A percentile compares a stretch with the other conserved stretches of the same genome.
These are phyloP conservation scores for Ennomos fuscantarius DNA, from an alignment of 2,888 invertebrate genomes.

Conservation along the genomic window DNA sequence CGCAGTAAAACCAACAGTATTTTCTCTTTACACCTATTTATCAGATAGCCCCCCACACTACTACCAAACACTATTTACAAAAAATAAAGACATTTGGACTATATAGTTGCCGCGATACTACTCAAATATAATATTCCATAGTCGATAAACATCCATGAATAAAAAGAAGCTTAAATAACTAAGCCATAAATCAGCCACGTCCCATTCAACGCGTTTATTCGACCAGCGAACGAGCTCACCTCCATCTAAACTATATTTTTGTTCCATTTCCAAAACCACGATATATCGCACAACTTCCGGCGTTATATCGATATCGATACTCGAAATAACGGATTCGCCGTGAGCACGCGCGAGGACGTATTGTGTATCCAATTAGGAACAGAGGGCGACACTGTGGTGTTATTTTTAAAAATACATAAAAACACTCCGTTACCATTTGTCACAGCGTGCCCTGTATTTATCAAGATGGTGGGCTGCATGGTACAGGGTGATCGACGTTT, in stretches of 20 bases:
- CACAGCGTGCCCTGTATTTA: conserved; percentile 81
- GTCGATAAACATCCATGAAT: too few relatives aligned
- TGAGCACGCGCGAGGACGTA: conserved; percentile 61
- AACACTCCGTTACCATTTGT: conserved; percentile 83
- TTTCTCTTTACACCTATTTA: too few relatives aligned
- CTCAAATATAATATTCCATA: too few relatives aligned
- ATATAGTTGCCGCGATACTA: too few relatives aligned
- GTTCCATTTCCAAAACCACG: conserved; percentile 12
- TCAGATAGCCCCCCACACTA: too few relatives aligned
- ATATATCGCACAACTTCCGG: conserved; percentile 21
- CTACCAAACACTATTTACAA: too few relatives aligned
- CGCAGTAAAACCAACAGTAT: too few relatives aligned
- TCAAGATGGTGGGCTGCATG: conserved; percentile 73
- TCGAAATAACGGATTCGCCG: conserved; percentile 43
- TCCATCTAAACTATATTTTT: conserved; percentile 3
- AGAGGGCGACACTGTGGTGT: conserved; percentile 57
- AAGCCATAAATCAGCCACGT: conserved; percentile 10
- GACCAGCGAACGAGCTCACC: conserved; percentile 9
- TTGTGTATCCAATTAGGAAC: conserved; percentile 81
- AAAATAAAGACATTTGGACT: too few relatives aligned
- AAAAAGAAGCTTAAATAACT: neutral
- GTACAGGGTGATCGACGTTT: conserved; percentile 56
- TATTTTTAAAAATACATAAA: conserved; percentile 81
- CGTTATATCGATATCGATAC: conserved; percentile 45
- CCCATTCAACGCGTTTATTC: conserved; percentile 20